phyloP scores from a whole-genome alignment of 2,888 invertebrate species.

The Allacma fusca region DNA sequence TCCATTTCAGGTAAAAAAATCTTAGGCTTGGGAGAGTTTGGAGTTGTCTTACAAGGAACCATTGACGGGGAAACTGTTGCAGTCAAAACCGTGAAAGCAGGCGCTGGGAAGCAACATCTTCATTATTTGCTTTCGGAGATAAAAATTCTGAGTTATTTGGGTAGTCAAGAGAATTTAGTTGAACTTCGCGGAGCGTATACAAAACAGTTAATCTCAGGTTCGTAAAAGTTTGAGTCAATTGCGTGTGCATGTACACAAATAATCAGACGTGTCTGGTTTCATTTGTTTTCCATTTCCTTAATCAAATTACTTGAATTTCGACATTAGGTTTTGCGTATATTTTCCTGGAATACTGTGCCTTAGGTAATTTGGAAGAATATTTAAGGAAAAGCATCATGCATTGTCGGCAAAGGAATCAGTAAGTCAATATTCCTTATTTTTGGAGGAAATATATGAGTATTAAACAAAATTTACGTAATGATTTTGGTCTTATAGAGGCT shows the following conservation, averaged over 20 bases:
- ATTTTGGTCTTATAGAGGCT: background rate
- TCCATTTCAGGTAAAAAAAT: background rate
- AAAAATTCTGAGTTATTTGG: slow-evolving; percentile 3
- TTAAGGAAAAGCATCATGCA: background rate
- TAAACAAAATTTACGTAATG: no score
- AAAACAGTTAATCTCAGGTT: background rate
- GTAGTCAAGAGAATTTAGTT: background rate
- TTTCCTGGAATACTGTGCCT: background rate
- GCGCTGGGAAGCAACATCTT: no score
- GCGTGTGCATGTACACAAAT: background rate
- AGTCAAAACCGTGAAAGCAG: no score
- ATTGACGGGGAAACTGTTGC: background rate
- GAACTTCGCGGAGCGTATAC: background rate
- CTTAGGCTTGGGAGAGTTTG: background rate
- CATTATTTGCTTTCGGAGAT: background rate
- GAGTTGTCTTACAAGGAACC: background rate
- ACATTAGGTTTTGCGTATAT: background rate
- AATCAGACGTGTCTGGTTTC: background rate
- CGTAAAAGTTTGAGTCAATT: background rate
- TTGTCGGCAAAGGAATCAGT: background rate
- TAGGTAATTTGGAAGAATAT: background rate
- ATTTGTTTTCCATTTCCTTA: background rate
- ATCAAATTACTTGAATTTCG: no score
- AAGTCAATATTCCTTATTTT: background rate
- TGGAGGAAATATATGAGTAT: no score